Conservation (phyloP, 1,140 invertebrate species). For the Drosophila sulfurigaster region DNA sequence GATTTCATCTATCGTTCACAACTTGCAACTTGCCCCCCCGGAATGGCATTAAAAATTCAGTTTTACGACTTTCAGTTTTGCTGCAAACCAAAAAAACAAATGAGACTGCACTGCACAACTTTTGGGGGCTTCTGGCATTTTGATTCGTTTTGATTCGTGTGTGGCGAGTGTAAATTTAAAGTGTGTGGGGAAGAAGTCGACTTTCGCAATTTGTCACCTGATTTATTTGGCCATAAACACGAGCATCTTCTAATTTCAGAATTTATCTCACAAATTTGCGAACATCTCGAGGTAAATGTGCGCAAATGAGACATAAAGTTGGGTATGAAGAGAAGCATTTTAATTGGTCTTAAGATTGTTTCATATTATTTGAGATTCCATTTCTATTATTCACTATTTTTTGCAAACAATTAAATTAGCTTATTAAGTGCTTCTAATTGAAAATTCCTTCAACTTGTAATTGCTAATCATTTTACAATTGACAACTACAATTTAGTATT, state of each 20-base stretch:
- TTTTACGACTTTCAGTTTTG: slow-evolving; percentile 51
- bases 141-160: slow-evolving; percentile 21
- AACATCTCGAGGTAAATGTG: neutral
- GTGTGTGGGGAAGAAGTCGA: neutral
- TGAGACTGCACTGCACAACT: slow-evolving; percentile 18
- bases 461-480: too few relatives aligned
- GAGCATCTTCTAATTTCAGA: neutral
- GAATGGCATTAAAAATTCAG: slow-evolving; percentile 61
- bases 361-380: too few relatives aligned
- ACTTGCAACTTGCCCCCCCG: slow-evolving; percentile 8
- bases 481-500: too few relatives aligned
- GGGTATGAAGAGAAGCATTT: too few relatives aligned
- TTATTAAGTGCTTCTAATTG: too few relatives aligned
- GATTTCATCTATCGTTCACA: slow-evolving; percentile 47
- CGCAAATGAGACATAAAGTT: too few relatives aligned
- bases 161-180: neutral
- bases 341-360: too few relatives aligned
- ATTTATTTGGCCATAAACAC: slow-evolving; percentile 12
- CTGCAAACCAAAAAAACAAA: slow-evolving; percentile 43
- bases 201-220: neutral
- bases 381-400: too few relatives aligned
- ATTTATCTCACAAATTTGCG: neutral
- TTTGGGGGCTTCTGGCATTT: slow-evolving; percentile 10
- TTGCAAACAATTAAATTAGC: too few relatives aligned
- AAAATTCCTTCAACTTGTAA: too few relatives aligned